Evolutionary conservation across 1,140 invertebrate genomes (phyloP).

Genomic region (Archivesica marissinica): DNA sequence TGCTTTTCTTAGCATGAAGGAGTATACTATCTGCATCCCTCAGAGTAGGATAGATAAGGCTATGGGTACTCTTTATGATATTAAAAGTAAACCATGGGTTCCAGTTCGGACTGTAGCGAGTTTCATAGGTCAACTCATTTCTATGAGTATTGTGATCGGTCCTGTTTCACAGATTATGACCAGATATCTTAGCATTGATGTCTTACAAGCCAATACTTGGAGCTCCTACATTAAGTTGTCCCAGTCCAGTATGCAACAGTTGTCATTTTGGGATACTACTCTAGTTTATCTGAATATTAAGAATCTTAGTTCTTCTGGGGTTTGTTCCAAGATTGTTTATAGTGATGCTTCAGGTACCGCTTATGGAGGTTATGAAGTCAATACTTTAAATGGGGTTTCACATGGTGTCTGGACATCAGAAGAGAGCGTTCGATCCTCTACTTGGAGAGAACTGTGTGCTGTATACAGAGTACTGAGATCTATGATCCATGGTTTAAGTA

Average conservation of each 20-base stretch:
- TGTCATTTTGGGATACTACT: slow-evolving; percentile 25
- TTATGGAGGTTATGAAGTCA: slow-evolving; percentile 24
- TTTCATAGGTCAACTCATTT: slow-evolving; percentile 52
- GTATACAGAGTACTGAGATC: slow-evolving; percentile 3
- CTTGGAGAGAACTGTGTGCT: slow-evolving; percentile 35
- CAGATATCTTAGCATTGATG: slow-evolving; percentile 46
- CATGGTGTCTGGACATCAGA: slow-evolving; percentile 9
- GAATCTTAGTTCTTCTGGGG: neutral
- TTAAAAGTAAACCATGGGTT: neutral
- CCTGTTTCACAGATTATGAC: slow-evolving; percentile 31
- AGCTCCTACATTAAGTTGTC: slow-evolving; percentile 11
- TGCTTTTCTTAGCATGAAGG: neutral
- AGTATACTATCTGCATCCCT: slow-evolving; percentile 29
- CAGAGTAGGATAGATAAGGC: slow-evolving; percentile 7
- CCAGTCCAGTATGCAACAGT: neutral
- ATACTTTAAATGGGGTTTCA: neutral
- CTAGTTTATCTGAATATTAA: neutral
- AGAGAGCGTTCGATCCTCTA: slow-evolving; percentile 1
- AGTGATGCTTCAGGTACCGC: slow-evolving; percentile 59
- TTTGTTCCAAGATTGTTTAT: slow-evolving; percentile 24
- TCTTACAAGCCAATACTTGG: slow-evolving; percentile 13
- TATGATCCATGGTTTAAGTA: neutral
- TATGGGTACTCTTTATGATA: neutral
- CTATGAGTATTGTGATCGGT: slow-evolving; percentile 43
- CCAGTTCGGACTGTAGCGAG: slow-evolving; percentile 18